Evolutionary conservation across 2,113 vertebrate species (phyloP).

Genomic region (Ceratotherium simum): DNA sequence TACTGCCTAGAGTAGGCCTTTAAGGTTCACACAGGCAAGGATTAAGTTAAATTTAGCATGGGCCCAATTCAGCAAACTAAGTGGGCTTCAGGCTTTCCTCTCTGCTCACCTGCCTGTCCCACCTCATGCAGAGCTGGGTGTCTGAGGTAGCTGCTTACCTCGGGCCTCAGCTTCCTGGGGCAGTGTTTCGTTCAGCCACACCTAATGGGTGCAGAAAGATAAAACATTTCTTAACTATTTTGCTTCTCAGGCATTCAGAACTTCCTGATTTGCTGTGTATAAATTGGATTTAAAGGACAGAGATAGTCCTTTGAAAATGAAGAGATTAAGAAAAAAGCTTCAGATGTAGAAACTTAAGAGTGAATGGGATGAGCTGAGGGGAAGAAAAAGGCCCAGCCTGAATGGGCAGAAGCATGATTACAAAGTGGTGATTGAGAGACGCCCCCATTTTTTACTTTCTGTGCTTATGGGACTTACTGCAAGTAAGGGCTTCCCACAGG

Average conservation of each 20-base stretch:
- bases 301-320: not conserved
- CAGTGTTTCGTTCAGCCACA: not conserved
- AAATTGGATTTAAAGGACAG: slow-evolving; percentile 19
- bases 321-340: slow-evolving; percentile 7
- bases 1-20: not conserved
- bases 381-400: no score
- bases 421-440: not conserved
- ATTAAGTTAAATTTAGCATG: no score
- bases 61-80: no score
- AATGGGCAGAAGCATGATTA: not conserved
- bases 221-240: not conserved
- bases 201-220: not conserved
- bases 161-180: not conserved
- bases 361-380: not conserved
- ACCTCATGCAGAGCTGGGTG: not conserved
- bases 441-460: not conserved
- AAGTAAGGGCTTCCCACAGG: not conserved
- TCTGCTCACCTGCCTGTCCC: not conserved
- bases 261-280: not conserved
- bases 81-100: not conserved
- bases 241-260: not conserved
- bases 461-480: not conserved
- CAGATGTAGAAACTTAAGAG: not conserved
- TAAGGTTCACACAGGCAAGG: not conserved
- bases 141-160: not conserved